A percentile compares a stretch with the other conserved stretches of the same genome.
Conservation (phyloP, 2,797 vertebrate species). For the Amniataba percoides region DNA sequence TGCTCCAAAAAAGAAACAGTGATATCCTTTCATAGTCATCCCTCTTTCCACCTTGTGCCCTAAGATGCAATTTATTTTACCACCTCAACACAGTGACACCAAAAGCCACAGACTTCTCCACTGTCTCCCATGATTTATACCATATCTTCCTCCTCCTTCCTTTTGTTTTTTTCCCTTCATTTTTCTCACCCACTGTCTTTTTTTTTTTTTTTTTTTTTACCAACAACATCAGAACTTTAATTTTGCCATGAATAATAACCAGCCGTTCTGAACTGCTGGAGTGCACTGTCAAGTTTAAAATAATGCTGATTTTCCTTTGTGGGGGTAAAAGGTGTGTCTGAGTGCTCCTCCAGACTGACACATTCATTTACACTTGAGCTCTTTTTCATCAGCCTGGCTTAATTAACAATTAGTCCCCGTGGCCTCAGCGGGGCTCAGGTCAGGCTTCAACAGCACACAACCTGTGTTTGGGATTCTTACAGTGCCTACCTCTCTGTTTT, state of each 20-base stretch:
- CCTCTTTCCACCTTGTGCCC: conserved; percentile 33
- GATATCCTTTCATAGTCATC: conserved; percentile 29
- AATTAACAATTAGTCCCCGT: conserved; percentile 79
- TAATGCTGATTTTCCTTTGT: conserved; percentile 67
- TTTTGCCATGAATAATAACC: conserved; percentile 68
- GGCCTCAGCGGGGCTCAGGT: conserved; percentile 65
- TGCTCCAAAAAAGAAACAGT: conserved; percentile 30
- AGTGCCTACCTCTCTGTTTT: conserved; percentile 46
- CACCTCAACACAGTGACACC: conserved; percentile 9
- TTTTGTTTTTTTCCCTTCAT: conserved; percentile 14
- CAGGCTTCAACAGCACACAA: conserved; percentile 59
- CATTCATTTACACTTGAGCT: conserved; percentile 79
- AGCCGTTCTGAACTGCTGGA: conserved; percentile 46
- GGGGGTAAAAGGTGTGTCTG: conserved; percentile 68
- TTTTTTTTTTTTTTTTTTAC: not conserved
- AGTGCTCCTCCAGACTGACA: conserved; percentile 73
- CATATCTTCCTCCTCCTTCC: conserved; percentile 18
- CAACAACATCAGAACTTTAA: conserved; percentile 62
- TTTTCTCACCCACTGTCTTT: conserved; percentile 7
- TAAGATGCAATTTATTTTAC: conserved; percentile 51
- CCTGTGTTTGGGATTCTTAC: conserved; percentile 51
- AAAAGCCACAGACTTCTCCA: conserved; percentile 29
- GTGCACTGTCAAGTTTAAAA: conserved; percentile 68
- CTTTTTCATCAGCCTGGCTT: conserved; percentile 73
- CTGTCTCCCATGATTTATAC: conserved; percentile 49